Evolutionary conservation across 2,888 invertebrate genomes (phyloP).

Genomic region (Caradrina clavipalpis): DNA sequence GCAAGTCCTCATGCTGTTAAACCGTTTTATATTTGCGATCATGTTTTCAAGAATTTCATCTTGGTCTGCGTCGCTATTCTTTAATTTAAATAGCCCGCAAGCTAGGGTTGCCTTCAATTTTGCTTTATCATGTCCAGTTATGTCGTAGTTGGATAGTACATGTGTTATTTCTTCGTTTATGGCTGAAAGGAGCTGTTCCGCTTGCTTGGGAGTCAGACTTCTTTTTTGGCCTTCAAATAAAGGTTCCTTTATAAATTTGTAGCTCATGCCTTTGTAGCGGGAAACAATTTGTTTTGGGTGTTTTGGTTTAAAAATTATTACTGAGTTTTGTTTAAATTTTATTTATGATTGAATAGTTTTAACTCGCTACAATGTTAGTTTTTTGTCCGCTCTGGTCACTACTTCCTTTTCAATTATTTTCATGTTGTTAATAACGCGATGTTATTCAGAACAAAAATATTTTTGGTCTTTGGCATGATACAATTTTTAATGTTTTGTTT

Average conservation of each 20-base stretch:
- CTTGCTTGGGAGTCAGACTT: conserved; percentile 11
- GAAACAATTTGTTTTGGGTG: neutral
- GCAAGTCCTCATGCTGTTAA: neutral
- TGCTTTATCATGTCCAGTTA: conserved; percentile 9
- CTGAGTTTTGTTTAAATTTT: no score
- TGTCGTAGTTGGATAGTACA: conserved; percentile 11
- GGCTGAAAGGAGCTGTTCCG: conserved; percentile 3
- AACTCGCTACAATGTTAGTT: no score
- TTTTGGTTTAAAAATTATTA: neutral
- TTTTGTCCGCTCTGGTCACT: no score
- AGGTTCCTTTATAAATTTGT: neutral
- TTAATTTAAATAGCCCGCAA: conserved; percentile 20
- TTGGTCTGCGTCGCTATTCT: neutral
- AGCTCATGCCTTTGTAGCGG: neutral
- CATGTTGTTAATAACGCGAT: no score
- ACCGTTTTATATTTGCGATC: neutral
- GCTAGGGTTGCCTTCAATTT: conserved; percentile 11
- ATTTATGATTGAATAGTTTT: no score
- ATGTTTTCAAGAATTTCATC: conserved; percentile 31
- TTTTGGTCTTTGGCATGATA: no score
- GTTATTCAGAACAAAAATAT: no score
- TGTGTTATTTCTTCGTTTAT: conserved; percentile 16
- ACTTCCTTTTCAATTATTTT: no score
- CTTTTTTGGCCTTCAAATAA: conserved; percentile 14
- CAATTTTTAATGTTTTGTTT: no score